Percentiles rank a stretch among this genome's conserved stretches.
These are phyloP conservation scores for Hyalella azteca DNA, from an alignment of 2,888 invertebrate genomes.

Conservation along the genomic window DNA sequence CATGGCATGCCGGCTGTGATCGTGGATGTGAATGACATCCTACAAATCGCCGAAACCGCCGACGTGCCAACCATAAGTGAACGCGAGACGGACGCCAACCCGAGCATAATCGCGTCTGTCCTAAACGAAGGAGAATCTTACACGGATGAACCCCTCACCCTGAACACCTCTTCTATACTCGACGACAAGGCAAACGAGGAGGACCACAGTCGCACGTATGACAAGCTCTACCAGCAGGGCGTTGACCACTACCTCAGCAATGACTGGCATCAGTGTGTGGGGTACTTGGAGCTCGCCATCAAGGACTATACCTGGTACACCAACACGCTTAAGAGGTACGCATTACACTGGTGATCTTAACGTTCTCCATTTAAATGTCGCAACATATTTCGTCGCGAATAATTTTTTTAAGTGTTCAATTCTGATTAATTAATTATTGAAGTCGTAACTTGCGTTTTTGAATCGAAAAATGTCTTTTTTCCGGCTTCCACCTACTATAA, in stretches of 20 bases:
- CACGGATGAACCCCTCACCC: neutral
- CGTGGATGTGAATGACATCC: too few relatives aligned
- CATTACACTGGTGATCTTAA: neutral
- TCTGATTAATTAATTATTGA: too few relatives aligned
- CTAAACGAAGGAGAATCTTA: neutral
- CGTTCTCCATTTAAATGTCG: too few relatives aligned
- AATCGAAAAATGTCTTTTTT: too few relatives aligned
- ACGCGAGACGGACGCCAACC: neutral
- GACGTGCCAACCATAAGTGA: neutral
- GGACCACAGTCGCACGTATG: conserved; percentile 59
- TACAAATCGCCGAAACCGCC: too few relatives aligned
- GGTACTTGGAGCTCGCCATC: conserved; percentile 72
- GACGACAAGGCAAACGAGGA: neutral
- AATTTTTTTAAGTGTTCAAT: too few relatives aligned
- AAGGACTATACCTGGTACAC: conserved; percentile 67
- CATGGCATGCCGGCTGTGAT: too few relatives aligned
- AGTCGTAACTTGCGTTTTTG: too few relatives aligned
- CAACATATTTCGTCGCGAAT: too few relatives aligned
- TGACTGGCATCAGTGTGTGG: conserved; percentile 75
- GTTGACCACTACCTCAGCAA: conserved; percentile 73
- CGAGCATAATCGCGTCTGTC: conserved; percentile 2
- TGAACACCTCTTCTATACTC: neutral
- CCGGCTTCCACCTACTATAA: too few relatives aligned
- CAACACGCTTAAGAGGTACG: conserved; percentile 68
- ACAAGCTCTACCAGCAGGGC: conserved; percentile 64